A percentile compares a stretch with the other conserved stretches of the same genome.
phyloP scores from a whole-genome alignment of 2,113 vertebrate genomes.

The Microcebus griseorufus region DNA sequence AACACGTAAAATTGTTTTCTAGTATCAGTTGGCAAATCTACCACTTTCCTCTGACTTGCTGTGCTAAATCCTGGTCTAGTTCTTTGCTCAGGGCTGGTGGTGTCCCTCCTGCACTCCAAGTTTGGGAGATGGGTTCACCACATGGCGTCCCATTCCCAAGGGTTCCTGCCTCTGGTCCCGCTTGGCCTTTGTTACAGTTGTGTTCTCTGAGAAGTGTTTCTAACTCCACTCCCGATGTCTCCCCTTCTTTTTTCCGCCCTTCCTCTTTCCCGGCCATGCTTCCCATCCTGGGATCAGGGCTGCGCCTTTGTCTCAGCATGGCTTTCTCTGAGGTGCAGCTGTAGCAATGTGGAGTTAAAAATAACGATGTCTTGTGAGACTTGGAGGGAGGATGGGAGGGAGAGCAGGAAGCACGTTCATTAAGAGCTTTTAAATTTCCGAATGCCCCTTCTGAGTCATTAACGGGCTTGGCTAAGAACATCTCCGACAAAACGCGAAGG shows the following conservation, averaged over 20 bases:
- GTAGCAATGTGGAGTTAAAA: slow-evolving; percentile 66
- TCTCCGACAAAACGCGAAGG: not conserved
- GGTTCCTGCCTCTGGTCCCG: not conserved
- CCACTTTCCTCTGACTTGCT: not conserved
- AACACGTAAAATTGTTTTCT: not conserved
- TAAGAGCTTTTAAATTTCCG: slow-evolving; percentile 45
- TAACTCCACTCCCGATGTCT: not conserved
- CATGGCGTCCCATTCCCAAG: not conserved
- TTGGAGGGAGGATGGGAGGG: not conserved
- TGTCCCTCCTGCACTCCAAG: too few species aligned
- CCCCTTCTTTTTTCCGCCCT: not conserved
- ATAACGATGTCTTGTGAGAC: slow-evolving; percentile 55
- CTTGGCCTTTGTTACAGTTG: not conserved
- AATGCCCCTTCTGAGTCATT: slow-evolving; percentile 61
- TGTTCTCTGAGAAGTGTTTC: not conserved
- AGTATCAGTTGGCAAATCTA: not conserved
- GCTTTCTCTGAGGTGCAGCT: slow-evolving; percentile 60
- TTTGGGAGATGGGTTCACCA: not conserved
- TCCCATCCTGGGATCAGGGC: not conserved
- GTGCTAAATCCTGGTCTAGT: not conserved
- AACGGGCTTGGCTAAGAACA: slow-evolving; percentile 32
- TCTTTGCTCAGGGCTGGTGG: not conserved
- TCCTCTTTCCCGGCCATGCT: not conserved
- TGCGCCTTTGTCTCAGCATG: not conserved
- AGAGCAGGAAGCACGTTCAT: slow-evolving; percentile 42